phyloP scores from a whole-genome alignment of 1,140 invertebrate genomes.

The Rhynchophorus ferrugineus region DNA sequence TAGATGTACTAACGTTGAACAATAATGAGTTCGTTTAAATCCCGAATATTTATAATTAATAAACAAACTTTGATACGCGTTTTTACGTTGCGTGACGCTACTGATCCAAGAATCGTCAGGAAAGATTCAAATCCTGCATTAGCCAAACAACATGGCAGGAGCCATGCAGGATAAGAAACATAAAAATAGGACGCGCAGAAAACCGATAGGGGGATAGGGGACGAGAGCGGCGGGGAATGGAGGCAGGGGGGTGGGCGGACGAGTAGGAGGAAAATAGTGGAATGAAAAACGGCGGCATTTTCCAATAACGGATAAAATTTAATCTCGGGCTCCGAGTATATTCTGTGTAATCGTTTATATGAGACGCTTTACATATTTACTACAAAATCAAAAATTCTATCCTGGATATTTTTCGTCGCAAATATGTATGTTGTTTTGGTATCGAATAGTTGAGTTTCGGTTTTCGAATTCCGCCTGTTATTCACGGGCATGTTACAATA shows the following conservation, averaged over 20 bases:
- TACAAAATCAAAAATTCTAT: not conserved
- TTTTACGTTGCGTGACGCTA: no score
- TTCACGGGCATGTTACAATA: no score
- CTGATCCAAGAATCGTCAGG: constrained; percentile 12
- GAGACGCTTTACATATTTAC: not conserved
- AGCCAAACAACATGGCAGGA: constrained; percentile 16
- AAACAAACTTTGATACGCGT: no score
- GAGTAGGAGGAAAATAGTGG: not conserved
- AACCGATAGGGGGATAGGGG: not conserved
- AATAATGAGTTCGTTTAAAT: no score
- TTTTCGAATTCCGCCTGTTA: no score
- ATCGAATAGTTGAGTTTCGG: no score
- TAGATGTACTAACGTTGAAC: no score
- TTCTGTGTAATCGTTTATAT: not conserved
- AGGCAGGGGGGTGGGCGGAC: not conserved
- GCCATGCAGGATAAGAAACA: constrained; percentile 14
- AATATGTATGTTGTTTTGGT: no score
- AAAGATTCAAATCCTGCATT: constrained; percentile 14
- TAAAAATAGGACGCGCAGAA: constrained; percentile 12
- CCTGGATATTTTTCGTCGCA: no score
- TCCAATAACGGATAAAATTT: constrained; percentile 8
- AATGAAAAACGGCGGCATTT: constrained; percentile 10
- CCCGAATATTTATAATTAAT: no score
- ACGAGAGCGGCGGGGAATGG: no score
- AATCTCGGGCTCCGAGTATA: not conserved